These are phyloP conservation scores for Tachuris rubrigastra DNA, from an alignment of 2,113 vertebrate species.

Conservation along the genomic window DNA sequence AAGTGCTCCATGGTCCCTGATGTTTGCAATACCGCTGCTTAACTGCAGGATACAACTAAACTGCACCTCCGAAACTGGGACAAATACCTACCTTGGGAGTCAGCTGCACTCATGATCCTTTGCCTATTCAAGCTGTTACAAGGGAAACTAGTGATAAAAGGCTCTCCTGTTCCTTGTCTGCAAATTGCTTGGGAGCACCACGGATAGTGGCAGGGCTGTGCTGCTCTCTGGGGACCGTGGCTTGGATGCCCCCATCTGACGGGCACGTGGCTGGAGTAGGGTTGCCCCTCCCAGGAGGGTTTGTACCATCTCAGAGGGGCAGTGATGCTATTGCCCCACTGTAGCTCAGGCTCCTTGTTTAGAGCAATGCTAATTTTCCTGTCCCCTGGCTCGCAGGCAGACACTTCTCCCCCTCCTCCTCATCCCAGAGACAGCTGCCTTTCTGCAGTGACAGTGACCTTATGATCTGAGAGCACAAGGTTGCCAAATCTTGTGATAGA, in stretches of 20 bases:
- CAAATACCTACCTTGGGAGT: background rate
- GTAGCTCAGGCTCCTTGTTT: background rate
- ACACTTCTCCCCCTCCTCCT: background rate
- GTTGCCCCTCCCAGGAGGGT: rapidly evolving
- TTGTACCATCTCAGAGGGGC: background rate
- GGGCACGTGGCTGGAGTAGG: rapidly evolving
- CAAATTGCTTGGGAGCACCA: background rate
- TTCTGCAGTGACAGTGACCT: conserved; percentile 4
- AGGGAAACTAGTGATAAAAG: background rate
- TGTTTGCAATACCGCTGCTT: background rate
- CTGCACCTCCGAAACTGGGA: background rate
- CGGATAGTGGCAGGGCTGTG: background rate
- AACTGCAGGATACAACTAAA: background rate
- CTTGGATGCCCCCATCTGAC: background rate
- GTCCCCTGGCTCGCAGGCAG: background rate
- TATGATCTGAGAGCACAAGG: background rate
- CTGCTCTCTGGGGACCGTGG: background rate
- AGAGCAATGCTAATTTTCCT: background rate
- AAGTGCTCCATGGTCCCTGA: background rate
- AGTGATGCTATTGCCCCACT: background rate
- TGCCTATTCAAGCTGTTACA: background rate
- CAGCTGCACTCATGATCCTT: background rate
- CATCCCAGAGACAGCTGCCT: background rate
- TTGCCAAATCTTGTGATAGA: background rate
- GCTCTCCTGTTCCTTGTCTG: background rate